Evolutionary conservation across 2,797 vertebrate species (phyloP).

Genomic region (Melopsittacus undulatus): DNA sequence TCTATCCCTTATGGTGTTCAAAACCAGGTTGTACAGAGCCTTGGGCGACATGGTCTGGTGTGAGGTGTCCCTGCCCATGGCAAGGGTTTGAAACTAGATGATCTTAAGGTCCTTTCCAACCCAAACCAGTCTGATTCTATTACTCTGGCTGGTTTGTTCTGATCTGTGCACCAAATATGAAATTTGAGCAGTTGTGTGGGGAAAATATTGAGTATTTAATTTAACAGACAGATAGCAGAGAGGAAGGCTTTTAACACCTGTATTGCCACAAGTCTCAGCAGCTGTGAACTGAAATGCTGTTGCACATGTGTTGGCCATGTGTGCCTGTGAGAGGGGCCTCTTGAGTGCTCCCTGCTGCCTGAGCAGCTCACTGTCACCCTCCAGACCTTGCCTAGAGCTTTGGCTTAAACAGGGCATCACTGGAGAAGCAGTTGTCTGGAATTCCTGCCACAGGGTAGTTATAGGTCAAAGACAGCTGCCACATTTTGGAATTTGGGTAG

Average conservation of each 20-base stretch:
- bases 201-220: neutral
- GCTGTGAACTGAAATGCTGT: neutral
- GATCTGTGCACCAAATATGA: neutral
- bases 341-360: fast-evolving
- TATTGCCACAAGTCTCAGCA: neutral
- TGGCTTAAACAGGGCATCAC: fast-evolving
- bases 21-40: neutral
- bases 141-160: neutral
- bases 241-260: neutral
- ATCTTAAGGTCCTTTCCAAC: neutral
- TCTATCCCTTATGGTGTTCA: neutral
- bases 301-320: neutral
- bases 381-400: neutral
- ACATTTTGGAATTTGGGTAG: neutral
- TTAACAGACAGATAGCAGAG: fast-evolving
- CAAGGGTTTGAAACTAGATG: neutral
- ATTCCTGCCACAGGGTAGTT: neutral
- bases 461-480: neutral
- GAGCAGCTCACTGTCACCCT: neutral
- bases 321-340: neutral
- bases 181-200: neutral
- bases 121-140: neutral
- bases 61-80: neutral
- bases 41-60: neutral
- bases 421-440: neutral